phyloP scores from a whole-genome alignment of 2,888 invertebrate genomes.

The Eucera pruinosa region DNA sequence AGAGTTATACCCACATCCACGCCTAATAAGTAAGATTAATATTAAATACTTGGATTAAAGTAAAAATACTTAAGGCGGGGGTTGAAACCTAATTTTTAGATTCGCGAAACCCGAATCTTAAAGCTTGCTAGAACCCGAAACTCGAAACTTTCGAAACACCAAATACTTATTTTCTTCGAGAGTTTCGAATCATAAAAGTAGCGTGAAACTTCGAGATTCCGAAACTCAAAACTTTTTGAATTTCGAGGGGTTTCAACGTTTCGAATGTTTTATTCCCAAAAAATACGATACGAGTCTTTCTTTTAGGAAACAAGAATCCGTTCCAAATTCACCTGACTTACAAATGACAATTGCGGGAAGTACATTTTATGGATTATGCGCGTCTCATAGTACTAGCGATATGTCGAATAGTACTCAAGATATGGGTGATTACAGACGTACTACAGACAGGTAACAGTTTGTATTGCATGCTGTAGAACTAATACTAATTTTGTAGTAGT shows the following conservation, averaged over 20 bases:
- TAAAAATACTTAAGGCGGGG: no score
- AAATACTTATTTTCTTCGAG: no score
- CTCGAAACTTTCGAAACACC: no score
- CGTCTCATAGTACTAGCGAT: constrained; percentile 79
- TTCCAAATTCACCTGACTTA: constrained; percentile 77
- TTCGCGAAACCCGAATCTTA: no score
- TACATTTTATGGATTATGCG: constrained; percentile 80
- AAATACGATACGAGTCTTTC: not conserved
- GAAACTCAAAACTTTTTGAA: no score
- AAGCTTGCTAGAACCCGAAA: no score
- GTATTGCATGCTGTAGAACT: constrained; percentile 26
- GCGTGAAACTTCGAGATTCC: no score
- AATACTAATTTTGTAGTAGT: constrained; percentile 13
- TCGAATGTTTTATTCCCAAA: no score
- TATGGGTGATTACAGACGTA: constrained; percentile 80
- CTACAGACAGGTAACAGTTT: constrained; percentile 77
- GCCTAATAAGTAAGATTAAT: constrained; percentile 72
- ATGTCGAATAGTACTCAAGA: constrained; percentile 77
- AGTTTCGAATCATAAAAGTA: no score
- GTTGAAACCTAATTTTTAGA: no score
- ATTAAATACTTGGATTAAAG: constrained; percentile 10
- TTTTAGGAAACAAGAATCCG: constrained; percentile 76
- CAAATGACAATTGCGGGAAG: constrained; percentile 81
- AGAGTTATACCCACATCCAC: constrained; percentile 86
- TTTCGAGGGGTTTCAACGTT: no score